Base-by-base conservation (phyloP, 1,140 invertebrate species). In the Camponotus pennsylvanicus region DNA sequence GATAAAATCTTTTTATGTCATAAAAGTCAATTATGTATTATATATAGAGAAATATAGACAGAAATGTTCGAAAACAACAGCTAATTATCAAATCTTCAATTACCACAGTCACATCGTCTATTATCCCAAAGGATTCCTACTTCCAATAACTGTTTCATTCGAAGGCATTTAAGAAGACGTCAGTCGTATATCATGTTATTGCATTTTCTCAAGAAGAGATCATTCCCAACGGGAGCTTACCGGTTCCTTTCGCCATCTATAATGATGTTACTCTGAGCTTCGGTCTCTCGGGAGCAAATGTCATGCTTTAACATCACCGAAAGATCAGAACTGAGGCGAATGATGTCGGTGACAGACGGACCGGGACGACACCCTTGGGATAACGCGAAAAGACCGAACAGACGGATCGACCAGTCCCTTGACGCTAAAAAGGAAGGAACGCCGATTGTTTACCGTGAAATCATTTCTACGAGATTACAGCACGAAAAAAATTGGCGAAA, bases 321-420 rank as follows among this genome's bases (percentile, higher is more conserved):
- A 86, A 88, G 89, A 91, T 91, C 88, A 86, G 78, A 88, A 91
- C 76, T 89, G 75, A 78, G 61, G 75, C 87, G 85, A 89, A 89
- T 88, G 89, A 89, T 86, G 90, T 87, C 76, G 76, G 27, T 80
- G 89, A 91, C 90, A 86, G 85, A 86, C 85, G 82, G 82, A 52
- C 52, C 57, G 77, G 59, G 66, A 86, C 85, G 83, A 90, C 66
- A 84, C 90, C 64, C 88, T 15, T 37, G 90, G 88, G 90, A 90
- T 15, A 13, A 32, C 37, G 55, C 67, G 79, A 42, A 75, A 59
- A 83, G 57, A 70, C 21, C 18, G 42, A 83, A 75, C 79, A 83
- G 55, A 32, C 69, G 75, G 32, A n/a, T 40, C 61, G 18, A 82
- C 40, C 40, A 59, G 40, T 73, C 69, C 13, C 59, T 61, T 49